Evolutionary conservation across 1,140 invertebrate genomes (phyloP).

Genomic region (Dufourea novaeangliae): DNA sequence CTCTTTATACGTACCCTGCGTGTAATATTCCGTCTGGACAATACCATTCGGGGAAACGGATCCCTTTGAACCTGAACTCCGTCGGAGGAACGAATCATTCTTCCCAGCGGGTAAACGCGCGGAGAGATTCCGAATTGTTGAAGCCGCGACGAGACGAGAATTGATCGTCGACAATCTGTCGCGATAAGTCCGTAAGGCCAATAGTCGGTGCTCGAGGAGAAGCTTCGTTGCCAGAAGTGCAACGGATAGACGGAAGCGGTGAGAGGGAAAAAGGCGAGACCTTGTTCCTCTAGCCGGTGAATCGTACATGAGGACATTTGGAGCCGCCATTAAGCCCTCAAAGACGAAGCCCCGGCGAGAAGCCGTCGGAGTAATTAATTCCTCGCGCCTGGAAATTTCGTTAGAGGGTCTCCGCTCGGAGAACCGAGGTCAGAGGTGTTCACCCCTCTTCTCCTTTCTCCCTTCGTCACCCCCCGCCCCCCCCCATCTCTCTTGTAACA

Average conservation of each 20-base stretch:
- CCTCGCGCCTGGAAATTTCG: constrained; percentile 36
- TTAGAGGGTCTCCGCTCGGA: background rate
- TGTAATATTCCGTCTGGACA: too few relatives aligned
- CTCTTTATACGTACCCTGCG: too few relatives aligned
- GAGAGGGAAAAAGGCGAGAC: background rate
- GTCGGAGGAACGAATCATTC: background rate
- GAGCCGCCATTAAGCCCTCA: constrained; percentile 32
- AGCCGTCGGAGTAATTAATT: constrained; percentile 39
- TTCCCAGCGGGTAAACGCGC: background rate
- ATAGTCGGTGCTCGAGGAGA: background rate
- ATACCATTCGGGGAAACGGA: background rate
- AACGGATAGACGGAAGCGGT: background rate
- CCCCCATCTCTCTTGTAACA: background rate
- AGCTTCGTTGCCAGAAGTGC: background rate
- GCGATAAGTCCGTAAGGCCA: background rate
- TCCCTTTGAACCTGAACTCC: background rate
- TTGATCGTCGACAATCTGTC: constrained; percentile 13
- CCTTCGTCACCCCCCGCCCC: background rate
- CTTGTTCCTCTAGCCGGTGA: background rate
- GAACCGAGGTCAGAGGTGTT: background rate
- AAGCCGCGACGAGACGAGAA: background rate
- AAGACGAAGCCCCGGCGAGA: constrained; percentile 19
- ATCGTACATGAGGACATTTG: constrained; percentile 29
- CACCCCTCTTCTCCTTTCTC: background rate
- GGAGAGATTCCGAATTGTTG: background rate